These are phyloP conservation scores for Rhagoletis zephyria DNA, from an alignment of 1,140 invertebrate genomes.

Conservation along the genomic window DNA sequence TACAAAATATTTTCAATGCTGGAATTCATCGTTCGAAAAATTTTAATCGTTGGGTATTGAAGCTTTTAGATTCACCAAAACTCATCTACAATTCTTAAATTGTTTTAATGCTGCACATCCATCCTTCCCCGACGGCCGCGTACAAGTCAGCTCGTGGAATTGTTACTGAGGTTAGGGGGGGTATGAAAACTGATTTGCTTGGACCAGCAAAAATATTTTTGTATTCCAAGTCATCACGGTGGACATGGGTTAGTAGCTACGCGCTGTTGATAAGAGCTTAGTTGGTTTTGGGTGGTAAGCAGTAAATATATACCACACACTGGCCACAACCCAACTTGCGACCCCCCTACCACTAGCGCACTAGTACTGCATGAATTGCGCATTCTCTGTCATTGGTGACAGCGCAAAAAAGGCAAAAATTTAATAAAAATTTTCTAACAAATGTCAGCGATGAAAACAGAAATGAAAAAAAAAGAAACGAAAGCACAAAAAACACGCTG, in stretches of 20 bases:
- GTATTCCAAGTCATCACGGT: neutral
- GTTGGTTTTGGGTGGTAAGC: conserved; percentile 11
- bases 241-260: neutral
- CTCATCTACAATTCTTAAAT: neutral
- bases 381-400: conserved; percentile 20
- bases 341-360: neutral
- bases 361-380: conserved; percentile 17
- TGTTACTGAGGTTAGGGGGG: neutral
- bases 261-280: conserved; percentile 7
- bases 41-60: neutral
- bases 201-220: neutral
- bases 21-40: no score
- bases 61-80: neutral
- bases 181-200: conserved; percentile 31
- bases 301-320: neutral
- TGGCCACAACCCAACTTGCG: neutral
- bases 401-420: conserved; percentile 44
- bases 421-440: conserved; percentile 45
- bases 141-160: neutral
- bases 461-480: neutral
- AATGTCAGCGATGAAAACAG: conserved; percentile 6
- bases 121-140: neutral
- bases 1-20: no score
- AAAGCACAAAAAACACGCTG: neutral
- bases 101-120: neutral